A percentile compares a stretch with the other conserved stretches of the same genome.
phyloP scores from a whole-genome alignment of 2,888 invertebrate species.

The Alviniconcha strummeri region DNA sequence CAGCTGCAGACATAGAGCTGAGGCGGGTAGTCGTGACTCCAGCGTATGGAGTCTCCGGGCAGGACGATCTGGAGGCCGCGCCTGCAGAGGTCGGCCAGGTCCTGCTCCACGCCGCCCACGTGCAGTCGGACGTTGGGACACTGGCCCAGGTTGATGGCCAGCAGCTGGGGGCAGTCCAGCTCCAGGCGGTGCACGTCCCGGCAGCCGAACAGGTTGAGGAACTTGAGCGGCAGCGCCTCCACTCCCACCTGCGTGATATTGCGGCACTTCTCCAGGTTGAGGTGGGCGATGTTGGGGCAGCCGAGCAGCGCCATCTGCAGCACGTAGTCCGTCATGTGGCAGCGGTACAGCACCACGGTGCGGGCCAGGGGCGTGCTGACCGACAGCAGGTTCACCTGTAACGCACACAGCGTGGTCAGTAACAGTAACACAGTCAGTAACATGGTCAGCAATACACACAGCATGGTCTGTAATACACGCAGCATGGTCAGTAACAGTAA shows the following conservation, averaged over 20 bases:
- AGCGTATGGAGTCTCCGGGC: conserved; percentile 51
- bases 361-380: conserved; percentile 57
- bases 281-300: conserved; percentile 59
- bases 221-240: conserved; percentile 52
- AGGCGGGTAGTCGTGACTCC: conserved; percentile 61
- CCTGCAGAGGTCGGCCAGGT: conserved; percentile 44
- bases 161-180: conserved; percentile 56
- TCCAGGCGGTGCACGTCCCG: conserved; percentile 51
- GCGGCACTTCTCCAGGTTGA: conserved; percentile 60
- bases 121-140: conserved; percentile 57
- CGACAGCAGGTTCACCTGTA: conserved; percentile 53
- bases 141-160: conserved; percentile 60
- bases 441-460: no score
- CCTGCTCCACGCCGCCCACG: conserved; percentile 52
- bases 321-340: conserved; percentile 60
- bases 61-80: conserved; percentile 46
- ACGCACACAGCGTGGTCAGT: not conserved
- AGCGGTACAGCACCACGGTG: conserved; percentile 60
- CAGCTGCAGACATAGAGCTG: conserved; percentile 51
- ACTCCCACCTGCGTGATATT: conserved; percentile 51
- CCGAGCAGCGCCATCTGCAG: conserved; percentile 62
- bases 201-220: conserved; percentile 61
- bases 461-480: no score
- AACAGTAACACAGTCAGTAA: no score
- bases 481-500: no score